Conservation (phyloP, 2,888 invertebrate genomes). For the Odontocerum albicorne region DNA sequence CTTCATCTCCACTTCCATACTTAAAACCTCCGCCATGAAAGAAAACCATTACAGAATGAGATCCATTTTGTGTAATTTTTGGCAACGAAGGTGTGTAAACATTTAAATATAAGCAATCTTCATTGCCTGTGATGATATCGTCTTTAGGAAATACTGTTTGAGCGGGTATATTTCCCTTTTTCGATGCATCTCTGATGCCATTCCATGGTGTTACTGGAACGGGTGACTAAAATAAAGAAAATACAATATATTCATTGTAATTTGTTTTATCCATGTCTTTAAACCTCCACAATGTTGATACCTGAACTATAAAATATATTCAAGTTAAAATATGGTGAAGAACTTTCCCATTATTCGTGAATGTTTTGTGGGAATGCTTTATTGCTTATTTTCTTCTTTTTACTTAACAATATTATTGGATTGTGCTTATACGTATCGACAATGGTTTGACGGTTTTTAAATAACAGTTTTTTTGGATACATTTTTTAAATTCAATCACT, state of each 20-base stretch:
- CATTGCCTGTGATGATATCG: conserved; percentile 29
- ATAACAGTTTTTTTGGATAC: no score
- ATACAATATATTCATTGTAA: no score
- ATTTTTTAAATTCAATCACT: no score
- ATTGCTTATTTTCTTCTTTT: no score
- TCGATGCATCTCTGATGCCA: conserved; percentile 46
- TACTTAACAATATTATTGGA: background rate
- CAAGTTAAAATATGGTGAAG: no score
- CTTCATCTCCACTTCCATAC: conserved; percentile 35
- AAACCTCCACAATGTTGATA: no score
- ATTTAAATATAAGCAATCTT: conserved; percentile 38
- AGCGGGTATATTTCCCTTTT: conserved; percentile 40
- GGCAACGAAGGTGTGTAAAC: conserved; percentile 35
- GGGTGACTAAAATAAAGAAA: conserved; percentile 38
- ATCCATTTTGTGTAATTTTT: background rate
- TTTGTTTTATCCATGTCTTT: no score
- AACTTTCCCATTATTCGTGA: no score
- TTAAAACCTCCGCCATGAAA: conserved; percentile 41
- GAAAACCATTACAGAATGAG: conserved; percentile 18
- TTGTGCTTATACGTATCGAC: background rate
- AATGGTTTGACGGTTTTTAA: no score
- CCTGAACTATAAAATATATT: no score
- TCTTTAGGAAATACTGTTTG: conserved; percentile 5
- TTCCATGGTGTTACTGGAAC: conserved; percentile 41
- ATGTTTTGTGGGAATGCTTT: no score